Evolutionary conservation across 2,113 vertebrate species (phyloP), one percentile per base, ranked within the genome.

Genomic region (Microcebus tavaratra): DNA sequence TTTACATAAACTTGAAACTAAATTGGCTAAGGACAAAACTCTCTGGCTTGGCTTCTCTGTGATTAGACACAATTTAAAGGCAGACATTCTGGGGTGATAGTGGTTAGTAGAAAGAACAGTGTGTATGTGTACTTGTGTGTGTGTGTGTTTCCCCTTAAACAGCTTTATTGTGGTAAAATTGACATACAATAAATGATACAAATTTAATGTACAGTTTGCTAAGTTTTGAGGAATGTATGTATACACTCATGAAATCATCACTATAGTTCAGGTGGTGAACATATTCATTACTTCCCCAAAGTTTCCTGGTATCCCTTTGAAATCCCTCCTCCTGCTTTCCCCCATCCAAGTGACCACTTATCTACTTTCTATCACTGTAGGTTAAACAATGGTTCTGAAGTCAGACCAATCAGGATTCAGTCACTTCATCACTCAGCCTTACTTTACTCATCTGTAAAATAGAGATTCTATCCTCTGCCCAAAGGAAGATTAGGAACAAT

Each of bases 1-100:
- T 93, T 91, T 91, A 65, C 27, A 75, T 97, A 90, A 86, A 90
- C 42, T 94, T n/a, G 45, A 87, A 90, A 90, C 65, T 84, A 34
- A 75, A 61, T 75, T 63, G 73, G 36, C 91, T 76, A 88, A 70
- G 34, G 80, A 92, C 87, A 88, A 78, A 90, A 70, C 53, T 95
- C 23, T 92, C 55, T 84, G 92, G 53, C 67, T 8, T 95, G 34
- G 15, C 17, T 85, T 94, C 55, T 27, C 25, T 91, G 25, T 91
- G 79, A 81, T 85, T 45, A 67, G 57, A 93, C 20, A 57, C 14
- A 87, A 39, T 80, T 88, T 94, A 75, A 93, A 68, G 65, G 18
- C 68, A 91, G 50, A 65, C 76, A 73, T 76, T 90, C n/a, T 94
- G 55, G 83, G 42, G 31, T 91, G 8, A 48, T 94, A 65, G 57